Evolutionary conservation across 1,140 invertebrate genomes (phyloP).

Genomic region (Hetaerina americana): DNA sequence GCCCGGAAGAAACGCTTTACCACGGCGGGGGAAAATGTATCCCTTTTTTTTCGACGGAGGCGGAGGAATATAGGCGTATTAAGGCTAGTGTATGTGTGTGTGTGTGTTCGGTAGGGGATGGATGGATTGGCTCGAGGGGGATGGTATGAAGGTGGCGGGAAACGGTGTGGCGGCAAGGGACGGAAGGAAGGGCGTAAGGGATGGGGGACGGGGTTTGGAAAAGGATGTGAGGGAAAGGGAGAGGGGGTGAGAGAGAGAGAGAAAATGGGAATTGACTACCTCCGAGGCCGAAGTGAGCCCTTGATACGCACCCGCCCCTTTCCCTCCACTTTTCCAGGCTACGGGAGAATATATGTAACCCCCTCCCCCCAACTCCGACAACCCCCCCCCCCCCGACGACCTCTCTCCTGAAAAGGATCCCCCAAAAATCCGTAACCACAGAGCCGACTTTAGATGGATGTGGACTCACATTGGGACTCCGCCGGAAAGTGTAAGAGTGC

Average conservation of each 20-base stretch:
- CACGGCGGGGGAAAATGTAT: neutral
- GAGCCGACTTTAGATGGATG: too few species aligned
- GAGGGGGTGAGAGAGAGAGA: slow-evolving; percentile 1
- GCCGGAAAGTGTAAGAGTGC: too few species aligned
- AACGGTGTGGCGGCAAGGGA: too few species aligned
- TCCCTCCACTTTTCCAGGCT: too few species aligned
- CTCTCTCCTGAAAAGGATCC: neutral
- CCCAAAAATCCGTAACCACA: neutral
- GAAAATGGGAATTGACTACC: neutral
- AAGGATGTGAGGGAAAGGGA: neutral
- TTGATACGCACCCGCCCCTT: neutral
- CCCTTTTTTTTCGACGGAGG: neutral
- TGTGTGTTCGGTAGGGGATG: neutral
- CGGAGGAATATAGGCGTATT: neutral
- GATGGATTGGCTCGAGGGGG: too few species aligned
- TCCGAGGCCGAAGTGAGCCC: neutral
- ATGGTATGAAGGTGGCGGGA: too few species aligned
- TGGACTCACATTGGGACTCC: too few species aligned
- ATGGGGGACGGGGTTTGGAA: neutral
- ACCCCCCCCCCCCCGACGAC: neutral
- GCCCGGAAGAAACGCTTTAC: neutral
- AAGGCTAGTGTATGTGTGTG: neutral
- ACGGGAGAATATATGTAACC: too few species aligned
- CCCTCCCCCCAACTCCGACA: neutral
- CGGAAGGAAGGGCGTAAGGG: too few species aligned